phyloP scores from a whole-genome alignment of 2,888 invertebrate species.

The Apamea monoglypha region DNA sequence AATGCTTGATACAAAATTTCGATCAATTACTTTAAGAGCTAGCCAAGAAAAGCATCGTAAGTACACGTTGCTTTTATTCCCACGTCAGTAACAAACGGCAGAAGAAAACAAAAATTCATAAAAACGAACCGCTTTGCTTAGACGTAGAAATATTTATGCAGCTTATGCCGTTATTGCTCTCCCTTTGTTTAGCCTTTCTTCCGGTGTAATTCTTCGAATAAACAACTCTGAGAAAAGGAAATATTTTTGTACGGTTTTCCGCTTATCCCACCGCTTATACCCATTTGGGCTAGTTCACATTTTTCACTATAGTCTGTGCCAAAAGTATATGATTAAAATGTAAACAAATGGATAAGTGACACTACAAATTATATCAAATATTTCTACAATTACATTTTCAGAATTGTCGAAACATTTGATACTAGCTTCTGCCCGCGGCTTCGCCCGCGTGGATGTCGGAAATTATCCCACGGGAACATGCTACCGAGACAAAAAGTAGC shows the following conservation, averaged over 20 bases:
- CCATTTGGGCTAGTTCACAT: background rate
- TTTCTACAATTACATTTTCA: too few relatives aligned
- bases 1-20: slow-evolving; percentile 4
- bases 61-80: slow-evolving; percentile 24
- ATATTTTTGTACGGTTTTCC: slow-evolving; percentile 34
- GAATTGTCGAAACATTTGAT: background rate
- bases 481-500: too few relatives aligned
- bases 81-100: slow-evolving; percentile 43
- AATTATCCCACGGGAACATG: too few relatives aligned
- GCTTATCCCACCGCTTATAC: too few relatives aligned
- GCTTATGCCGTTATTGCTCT: slow-evolving; percentile 53
- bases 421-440: too few relatives aligned
- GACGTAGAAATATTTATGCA: slow-evolving; percentile 63
- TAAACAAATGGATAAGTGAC: background rate
- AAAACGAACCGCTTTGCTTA: slow-evolving; percentile 47
- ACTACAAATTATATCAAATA: too few relatives aligned
- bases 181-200: slow-evolving; percentile 53
- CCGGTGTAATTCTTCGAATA: slow-evolving; percentile 48
- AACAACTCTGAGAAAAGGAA: slow-evolving; percentile 50
- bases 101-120: slow-evolving; percentile 41
- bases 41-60: slow-evolving; percentile 25
- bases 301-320: background rate
- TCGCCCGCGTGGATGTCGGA: too few relatives aligned
- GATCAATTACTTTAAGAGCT: slow-evolving; percentile 38
- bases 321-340: background rate